Evolutionary conservation across 2,113 vertebrate species (phyloP).

Genomic region (Sceloporus undulatus): DNA sequence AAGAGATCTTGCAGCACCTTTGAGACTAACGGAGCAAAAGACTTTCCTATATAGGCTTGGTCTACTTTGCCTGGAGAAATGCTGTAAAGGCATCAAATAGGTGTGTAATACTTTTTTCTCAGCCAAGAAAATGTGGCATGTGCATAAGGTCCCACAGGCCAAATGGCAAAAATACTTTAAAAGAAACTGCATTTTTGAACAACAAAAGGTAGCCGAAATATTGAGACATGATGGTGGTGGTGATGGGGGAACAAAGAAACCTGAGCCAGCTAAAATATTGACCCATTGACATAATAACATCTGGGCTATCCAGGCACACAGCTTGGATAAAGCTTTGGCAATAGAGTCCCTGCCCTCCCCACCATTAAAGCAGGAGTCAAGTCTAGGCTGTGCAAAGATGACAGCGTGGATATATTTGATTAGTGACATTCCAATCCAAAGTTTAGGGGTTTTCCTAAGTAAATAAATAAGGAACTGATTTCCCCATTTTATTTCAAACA

Average conservation of each 20-base stretch:
- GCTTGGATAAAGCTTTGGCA: background rate
- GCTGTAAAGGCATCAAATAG: background rate
- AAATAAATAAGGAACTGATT: background rate
- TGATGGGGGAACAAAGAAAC: background rate
- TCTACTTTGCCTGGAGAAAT: background rate
- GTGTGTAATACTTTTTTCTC: background rate
- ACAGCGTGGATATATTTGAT: background rate
- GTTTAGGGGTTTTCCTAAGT: background rate
- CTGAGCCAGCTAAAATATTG: background rate
- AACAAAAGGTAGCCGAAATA: background rate
- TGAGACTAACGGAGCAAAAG: too few species aligned
- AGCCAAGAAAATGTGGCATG: background rate
- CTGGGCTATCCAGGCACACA: background rate
- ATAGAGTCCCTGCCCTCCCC: background rate
- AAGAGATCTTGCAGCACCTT: too few species aligned
- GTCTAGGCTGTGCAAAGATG: background rate
- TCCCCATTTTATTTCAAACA: background rate
- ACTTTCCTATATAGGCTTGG: too few species aligned
- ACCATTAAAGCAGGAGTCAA: background rate
- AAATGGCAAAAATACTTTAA: constrained; percentile 8
- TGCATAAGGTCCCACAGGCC: background rate
- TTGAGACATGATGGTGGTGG: background rate
- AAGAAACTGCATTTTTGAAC: background rate
- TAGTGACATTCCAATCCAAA: background rate
- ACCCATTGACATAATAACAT: background rate